phyloP scores from a whole-genome alignment of 2,113 vertebrate species.

The Paracanthobrama guichenoti region DNA sequence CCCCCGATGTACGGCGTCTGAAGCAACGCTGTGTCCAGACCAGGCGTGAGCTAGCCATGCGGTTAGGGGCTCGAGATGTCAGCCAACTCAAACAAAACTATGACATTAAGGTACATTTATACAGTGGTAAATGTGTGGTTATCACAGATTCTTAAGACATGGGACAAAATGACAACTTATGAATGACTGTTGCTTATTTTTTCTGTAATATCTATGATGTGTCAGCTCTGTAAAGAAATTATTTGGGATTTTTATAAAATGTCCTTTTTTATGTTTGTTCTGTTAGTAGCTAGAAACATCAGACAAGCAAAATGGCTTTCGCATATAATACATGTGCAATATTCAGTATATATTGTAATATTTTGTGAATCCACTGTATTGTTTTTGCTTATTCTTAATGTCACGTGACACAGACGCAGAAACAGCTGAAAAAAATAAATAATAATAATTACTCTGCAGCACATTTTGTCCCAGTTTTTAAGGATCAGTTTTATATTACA shows the following conservation, averaged over 20 bases:
- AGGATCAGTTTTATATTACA: neutral
- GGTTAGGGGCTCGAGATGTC: conserved; percentile 82
- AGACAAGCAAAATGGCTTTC: neutral
- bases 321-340: neutral
- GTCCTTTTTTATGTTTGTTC: neutral
- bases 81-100: conserved; percentile 84
- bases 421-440: too few species aligned
- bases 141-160: neutral
- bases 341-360: neutral
- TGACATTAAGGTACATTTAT: conserved; percentile 81
- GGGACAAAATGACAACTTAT: neutral
- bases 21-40: conserved; percentile 86
- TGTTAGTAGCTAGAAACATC: neutral
- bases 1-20: conserved; percentile 85
- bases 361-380: neutral
- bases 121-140: neutral
- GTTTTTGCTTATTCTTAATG: neutral
- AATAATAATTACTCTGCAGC: neutral
- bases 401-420: too few species aligned
- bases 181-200: neutral
- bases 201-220: neutral
- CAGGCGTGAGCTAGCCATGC: conserved; percentile 85
- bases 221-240: neutral
- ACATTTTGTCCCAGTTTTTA: conserved; percentile 5
- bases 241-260: neutral